phyloP scores from a whole-genome alignment of 2,888 invertebrate genomes.

The Ormyrus rosae region DNA sequence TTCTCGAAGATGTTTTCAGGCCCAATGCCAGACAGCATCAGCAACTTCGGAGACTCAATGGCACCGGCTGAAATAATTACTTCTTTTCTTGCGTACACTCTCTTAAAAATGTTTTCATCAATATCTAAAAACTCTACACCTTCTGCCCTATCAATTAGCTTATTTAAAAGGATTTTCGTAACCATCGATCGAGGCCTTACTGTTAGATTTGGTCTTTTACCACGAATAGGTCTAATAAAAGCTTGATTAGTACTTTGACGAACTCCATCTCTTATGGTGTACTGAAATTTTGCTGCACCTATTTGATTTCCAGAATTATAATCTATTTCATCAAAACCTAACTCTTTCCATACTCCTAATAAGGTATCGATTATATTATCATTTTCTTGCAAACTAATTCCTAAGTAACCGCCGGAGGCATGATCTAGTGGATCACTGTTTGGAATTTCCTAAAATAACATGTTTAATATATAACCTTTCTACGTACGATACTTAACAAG shows the following conservation, averaged over 20 bases:
- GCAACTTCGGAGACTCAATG: constrained; percentile 91
- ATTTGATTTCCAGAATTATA: constrained; percentile 78
- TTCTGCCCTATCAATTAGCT: constrained; percentile 68
- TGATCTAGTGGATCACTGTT: constrained; percentile 77
- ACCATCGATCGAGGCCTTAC: constrained; percentile 76
- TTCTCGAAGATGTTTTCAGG: constrained; percentile 78
- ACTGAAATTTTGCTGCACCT: constrained; percentile 75
- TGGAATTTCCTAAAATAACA: constrained; percentile 45
- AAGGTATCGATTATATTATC: constrained; percentile 78
- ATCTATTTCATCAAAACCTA: constrained; percentile 79
- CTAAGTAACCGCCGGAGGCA: constrained; percentile 79
- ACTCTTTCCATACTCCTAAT: constrained; percentile 80
- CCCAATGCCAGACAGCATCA: constrained; percentile 88
- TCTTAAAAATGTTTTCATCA: constrained; percentile 61
- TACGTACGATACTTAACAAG: neutral
- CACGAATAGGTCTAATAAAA: constrained; percentile 80
- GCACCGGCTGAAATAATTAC: constrained; percentile 91
- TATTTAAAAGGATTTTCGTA: constrained; percentile 76
- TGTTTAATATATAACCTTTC: too few species aligned
- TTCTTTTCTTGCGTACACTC: constrained; percentile 83
- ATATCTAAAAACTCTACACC: constrained; percentile 70
- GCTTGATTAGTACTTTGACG: constrained; percentile 81
- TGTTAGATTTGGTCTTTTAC: constrained; percentile 71
- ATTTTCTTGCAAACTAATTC: constrained; percentile 80
- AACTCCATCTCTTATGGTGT: constrained; percentile 79